phyloP scores from a whole-genome alignment of 2,888 invertebrate genomes.

The Meteorus colon region DNA sequence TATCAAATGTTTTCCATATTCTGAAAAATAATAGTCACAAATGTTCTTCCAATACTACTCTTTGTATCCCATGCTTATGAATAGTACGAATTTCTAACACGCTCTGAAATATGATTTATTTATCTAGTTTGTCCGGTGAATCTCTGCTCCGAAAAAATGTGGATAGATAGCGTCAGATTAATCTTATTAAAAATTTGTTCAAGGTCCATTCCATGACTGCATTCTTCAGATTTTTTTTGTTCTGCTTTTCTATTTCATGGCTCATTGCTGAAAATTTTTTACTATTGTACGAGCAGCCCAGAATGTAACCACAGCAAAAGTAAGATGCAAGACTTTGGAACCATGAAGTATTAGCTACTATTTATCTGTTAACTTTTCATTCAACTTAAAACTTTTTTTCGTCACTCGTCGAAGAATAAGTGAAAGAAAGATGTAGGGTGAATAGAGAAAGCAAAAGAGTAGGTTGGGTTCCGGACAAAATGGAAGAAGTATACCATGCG shows the following conservation, averaged over 20 bases:
- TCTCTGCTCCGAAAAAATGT: too few relatives aligned
- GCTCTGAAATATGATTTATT: too few relatives aligned
- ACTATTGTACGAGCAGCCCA: too few relatives aligned
- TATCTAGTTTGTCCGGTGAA: too few relatives aligned
- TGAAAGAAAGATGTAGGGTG: neutral
- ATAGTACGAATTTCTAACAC: too few relatives aligned
- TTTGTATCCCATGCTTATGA: too few relatives aligned
- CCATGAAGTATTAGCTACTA: conserved; percentile 58
- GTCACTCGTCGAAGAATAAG: neutral
- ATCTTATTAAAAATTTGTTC: neutral
- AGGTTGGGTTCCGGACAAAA: neutral
- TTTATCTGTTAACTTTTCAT: conserved; percentile 62
- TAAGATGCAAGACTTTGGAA: conserved; percentile 32
- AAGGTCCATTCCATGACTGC: neutral
- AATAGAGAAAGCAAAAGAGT: conserved; percentile 1
- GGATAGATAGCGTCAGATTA: neutral
- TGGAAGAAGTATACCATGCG: neutral
- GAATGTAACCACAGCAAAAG: neutral
- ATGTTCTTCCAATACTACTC: too few relatives aligned
- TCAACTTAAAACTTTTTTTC: conserved; percentile 33
- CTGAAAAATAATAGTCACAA: too few relatives aligned
- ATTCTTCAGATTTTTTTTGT: neutral
- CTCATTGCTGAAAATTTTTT: neutral
- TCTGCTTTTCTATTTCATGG: neutral
- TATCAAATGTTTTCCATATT: too few relatives aligned